Conservation (phyloP, 2,113 vertebrate species). For the Tragulus kanchil region DNA sequence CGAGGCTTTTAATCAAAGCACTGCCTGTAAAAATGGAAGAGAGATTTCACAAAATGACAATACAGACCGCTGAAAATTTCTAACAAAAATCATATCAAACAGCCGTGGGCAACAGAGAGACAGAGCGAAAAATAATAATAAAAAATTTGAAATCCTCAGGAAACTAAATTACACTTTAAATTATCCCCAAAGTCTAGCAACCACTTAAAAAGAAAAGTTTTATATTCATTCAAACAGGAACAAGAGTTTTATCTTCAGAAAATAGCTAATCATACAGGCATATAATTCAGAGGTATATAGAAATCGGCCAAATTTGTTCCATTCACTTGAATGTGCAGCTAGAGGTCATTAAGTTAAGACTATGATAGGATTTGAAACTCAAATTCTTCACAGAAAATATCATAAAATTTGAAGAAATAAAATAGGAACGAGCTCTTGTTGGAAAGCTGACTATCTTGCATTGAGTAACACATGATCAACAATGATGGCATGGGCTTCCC, state of each 20-base stretch:
- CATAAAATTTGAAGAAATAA: conserved; percentile 43
- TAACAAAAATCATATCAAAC: conserved; percentile 25
- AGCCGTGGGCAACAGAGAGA: neutral
- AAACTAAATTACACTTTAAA: conserved; percentile 36
- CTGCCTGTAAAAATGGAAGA: neutral
- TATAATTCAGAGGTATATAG: conserved; percentile 43
- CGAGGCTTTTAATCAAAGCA: conserved; percentile 41
- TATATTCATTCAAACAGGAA: conserved; percentile 37
- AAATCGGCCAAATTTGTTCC: conserved; percentile 19
- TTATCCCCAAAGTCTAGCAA: neutral
- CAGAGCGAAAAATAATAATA: neutral
- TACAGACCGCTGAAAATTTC: neutral
- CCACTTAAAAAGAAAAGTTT: conserved; percentile 27
- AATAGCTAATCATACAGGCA: neutral
- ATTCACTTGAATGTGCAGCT: neutral
- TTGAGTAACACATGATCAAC: neutral
- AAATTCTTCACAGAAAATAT: neutral
- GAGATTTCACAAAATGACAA: conserved; percentile 30
- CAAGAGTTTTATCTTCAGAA: conserved; percentile 54
- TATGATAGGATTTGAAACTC: neutral
- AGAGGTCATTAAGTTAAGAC: neutral
- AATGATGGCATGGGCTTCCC: neutral
- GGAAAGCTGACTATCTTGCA: neutral
- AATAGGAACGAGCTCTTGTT: neutral
- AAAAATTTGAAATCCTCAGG: neutral